These are phyloP conservation scores for Scaptomyza hsui DNA, from an alignment of 1,140 invertebrate species.

Conservation along the genomic window DNA sequence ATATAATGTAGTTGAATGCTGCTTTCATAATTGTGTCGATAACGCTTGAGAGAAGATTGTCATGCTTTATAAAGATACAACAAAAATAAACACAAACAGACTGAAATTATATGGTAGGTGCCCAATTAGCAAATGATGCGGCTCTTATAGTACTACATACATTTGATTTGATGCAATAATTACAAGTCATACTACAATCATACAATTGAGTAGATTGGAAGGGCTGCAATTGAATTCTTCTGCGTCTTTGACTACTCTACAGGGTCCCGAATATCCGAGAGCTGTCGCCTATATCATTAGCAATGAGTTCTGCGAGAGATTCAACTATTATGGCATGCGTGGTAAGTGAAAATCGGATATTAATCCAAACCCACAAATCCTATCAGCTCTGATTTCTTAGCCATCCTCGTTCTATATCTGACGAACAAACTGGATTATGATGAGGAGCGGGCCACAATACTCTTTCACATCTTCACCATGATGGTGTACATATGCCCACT, in stretches of 20 bases:
- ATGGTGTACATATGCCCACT: conserved; percentile 92
- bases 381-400: conserved; percentile 84
- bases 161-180: conserved; percentile 5
- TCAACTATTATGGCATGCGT: conserved; percentile 98
- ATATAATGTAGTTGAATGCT: conserved; percentile 8
- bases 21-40: conserved; percentile 12
- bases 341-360: conserved; percentile 86
- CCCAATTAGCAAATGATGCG: conserved; percentile 8
- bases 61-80: conserved; percentile 10
- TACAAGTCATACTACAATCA: neutral
- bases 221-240: too few relatives aligned
- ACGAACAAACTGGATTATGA: conserved; percentile 87
- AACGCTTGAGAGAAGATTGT: conserved; percentile 7
- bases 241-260: conserved; percentile 5
- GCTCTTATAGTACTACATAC: conserved; percentile 1
- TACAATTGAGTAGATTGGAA: neutral
- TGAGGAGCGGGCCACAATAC: conserved; percentile 88
- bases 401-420: conserved; percentile 91
- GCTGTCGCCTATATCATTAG: conserved; percentile 96
- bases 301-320: conserved; percentile 98
- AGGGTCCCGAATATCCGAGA: conserved; percentile 88
- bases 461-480: conserved; percentile 92
- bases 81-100: neutral
- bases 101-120: neutral
- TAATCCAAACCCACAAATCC: neutral